Base-by-base conservation (phyloP, 1,140 invertebrate genomes). In the Musca domestica region DNA sequence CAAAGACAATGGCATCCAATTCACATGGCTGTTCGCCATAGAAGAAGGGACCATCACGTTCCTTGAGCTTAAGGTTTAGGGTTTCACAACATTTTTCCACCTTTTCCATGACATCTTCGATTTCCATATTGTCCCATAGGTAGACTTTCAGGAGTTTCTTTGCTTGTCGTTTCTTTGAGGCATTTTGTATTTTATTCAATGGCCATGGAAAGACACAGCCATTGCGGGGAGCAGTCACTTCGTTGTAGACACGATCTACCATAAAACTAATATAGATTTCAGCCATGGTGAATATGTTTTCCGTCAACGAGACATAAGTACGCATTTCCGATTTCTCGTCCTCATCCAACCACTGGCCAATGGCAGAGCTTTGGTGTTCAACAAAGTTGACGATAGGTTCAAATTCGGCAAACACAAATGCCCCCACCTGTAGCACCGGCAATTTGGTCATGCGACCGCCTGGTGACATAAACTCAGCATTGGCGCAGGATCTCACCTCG, bases 401-500 rank as follows among this genome's bases (percentile, higher is more conserved):
- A 74, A 98, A 88, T 81, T 96, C 96, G 0, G 95, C 88, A 7
- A 96, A 87, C 0, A 98, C 86, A 78, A 94, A 96, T 2, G 89
- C 87, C 0, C 95, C 95, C 72, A 92, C 91, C 77, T 93, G 91
- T 67, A 99, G 89, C 76, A 98, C 96, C 0, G 96, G 96, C 22
- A 82, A 58, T 61, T 82, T 82, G 14, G 80, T 82, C 41, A 98
- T 90, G 72, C 90, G 87, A 1, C 94, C 93, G 19, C 93, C 92
- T 0, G 96, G 96, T 1, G 95, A 98, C 93, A 98, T 98, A 73
- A 92, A 92, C 78, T 98, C 95, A 0, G 96, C 96, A 85, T 98
- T 98, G 67, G 89, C 88, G 74, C 91, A 85, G 70, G 92, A 89
- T 71, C 93, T 88, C 6, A 93, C 86, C 74, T 87, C 83, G 77